Percentiles rank a stretch among this genome's conserved stretches.
Conservation (phyloP, 2,888 invertebrate species). For the Drosophila picticornis region DNA sequence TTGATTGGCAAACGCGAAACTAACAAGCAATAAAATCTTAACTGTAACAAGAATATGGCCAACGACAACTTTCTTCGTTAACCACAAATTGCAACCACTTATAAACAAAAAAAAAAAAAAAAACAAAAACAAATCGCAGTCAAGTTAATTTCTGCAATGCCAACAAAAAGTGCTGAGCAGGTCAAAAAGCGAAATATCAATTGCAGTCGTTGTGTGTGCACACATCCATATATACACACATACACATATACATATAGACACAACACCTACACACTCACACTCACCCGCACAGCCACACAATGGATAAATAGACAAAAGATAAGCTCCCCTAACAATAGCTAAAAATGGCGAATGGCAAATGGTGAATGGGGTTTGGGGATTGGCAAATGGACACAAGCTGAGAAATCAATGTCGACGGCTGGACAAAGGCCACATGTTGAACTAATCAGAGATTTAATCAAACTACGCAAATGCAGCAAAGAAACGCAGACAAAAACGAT, state of each 20-base stretch:
- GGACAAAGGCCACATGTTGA: conserved; percentile 72
- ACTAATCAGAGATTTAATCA: conserved; percentile 78
- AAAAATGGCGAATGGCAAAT: conserved; percentile 17
- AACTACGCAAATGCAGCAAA: conserved; percentile 57
- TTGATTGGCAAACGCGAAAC: conserved; percentile 21
- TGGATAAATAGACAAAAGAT: conserved; percentile 16
- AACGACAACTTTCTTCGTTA: conserved; percentile 19
- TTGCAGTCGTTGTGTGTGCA: conserved; percentile 7
- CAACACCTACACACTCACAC: conserved; percentile 5
- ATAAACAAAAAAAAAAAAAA: conserved; percentile 12
- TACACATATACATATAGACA: neutral
- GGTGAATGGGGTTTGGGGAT: conserved; percentile 14
- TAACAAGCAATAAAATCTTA: conserved; percentile 18
- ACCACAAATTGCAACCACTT: conserved; percentile 16
- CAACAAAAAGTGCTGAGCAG: conserved; percentile 11
- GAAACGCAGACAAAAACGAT: conserved; percentile 39
- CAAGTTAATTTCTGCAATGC: conserved; percentile 25
- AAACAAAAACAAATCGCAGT: conserved; percentile 9
- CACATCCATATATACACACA: neutral
- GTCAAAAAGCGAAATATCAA: conserved; percentile 33
- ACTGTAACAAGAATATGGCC: conserved; percentile 22
- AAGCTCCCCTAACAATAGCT: conserved; percentile 52
- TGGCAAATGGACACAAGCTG: conserved; percentile 57
- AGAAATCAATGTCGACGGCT: conserved; percentile 68
- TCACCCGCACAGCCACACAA: conserved; percentile 27